Evolutionary conservation across 2,888 invertebrate species (phyloP), one percentile per base, ranked within the genome.

Genomic region (Parnassius mnemosyne): DNA sequence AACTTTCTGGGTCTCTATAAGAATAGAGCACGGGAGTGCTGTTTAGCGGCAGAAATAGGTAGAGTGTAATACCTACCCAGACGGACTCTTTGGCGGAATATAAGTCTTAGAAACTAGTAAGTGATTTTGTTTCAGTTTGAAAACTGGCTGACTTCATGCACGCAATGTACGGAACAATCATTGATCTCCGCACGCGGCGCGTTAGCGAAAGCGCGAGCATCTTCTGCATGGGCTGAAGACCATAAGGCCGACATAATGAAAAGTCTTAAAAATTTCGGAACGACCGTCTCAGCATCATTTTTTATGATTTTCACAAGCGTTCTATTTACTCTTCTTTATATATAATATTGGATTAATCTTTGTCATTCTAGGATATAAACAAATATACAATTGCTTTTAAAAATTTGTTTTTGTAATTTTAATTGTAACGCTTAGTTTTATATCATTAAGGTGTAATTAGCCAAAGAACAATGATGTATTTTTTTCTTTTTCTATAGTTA

Each of bases 191-290:
- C 79, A 0, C 68, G 64, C 9, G 63, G 43, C 0, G 63, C 80
- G 0, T 54, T 89, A 43, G 65, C 43, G 0, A 68, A 69, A 42
- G 77, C 83, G 0, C 77, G 71, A 49, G 73, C 71, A 0, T 54
- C 68, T 1, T 69, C 74, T 0, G 56, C 65, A 0, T 90, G 90
- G 90, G 87, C 87, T 0, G 67, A 75, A 2, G 70, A 63, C 12
- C 89, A 88, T 62, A 78, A 74, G 13, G 72, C 69, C 0, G 82
- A 80, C 2, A 79, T 91, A 11, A 62, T 83, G 43, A 72, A 65
- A 9, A 74, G 66, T 12, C 63, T 90, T 3, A 75, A 69, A 34
- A 80, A 71, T 56, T 47, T 66, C n/a, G 79, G 78, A 0, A 66
- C 66, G 2, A 43, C 70, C 1, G 50, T 66, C 0, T 63, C 76